A percentile compares a stretch with the other conserved stretches of the same genome.
These are phyloP conservation scores for Phengaris alcon DNA, from an alignment of 2,888 invertebrate species.

Conservation along the genomic window DNA sequence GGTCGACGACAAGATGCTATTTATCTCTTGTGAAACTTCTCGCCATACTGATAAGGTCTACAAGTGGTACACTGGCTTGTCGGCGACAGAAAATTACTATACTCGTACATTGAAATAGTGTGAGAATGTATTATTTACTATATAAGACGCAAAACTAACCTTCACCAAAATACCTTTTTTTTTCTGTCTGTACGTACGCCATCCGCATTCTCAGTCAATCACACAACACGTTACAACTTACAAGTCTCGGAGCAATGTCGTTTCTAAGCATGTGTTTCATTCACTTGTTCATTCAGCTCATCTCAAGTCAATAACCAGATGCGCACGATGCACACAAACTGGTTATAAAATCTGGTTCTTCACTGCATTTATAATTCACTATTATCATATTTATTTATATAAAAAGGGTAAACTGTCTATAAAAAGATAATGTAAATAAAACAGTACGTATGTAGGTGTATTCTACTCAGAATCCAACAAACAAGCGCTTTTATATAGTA, in stretches of 20 bases:
- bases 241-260: conserved; percentile 7
- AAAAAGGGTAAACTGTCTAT: not conserved
- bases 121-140: no score
- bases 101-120: no score
- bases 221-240: not conserved
- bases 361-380: not conserved
- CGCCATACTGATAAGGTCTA: no score
- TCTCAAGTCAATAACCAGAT: conserved; percentile 43
- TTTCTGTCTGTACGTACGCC: conserved; percentile 16
- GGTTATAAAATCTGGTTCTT: conserved; percentile 30
- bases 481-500: no score
- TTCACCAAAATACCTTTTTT: not conserved
- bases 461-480: no score
- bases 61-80: no score
- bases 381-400: not conserved
- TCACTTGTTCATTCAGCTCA: conserved; percentile 45
- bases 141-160: no score
- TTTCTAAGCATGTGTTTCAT: conserved; percentile 28
- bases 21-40: no score
- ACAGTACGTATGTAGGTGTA: no score
- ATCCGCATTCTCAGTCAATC: conserved; percentile 21
- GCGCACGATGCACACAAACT: conserved; percentile 38
- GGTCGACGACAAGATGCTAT: no score
- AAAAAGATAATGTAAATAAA: no score
- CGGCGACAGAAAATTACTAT: no score